Conservation (phyloP, 2,797 vertebrate species). For the Gallirallus australis region DNA sequence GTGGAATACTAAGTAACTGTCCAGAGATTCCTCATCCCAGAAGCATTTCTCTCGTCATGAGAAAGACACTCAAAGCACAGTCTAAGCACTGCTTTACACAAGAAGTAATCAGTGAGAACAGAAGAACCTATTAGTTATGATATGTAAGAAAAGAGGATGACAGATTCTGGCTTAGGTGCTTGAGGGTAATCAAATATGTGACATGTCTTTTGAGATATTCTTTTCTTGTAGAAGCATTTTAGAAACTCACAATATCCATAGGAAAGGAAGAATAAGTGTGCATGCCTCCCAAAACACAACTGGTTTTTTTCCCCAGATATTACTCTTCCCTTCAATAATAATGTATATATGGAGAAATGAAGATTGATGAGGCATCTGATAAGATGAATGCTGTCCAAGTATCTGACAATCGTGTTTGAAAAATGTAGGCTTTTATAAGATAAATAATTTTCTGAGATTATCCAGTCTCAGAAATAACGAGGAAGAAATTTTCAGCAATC, state of each 20-base stretch:
- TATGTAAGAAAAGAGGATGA: not conserved
- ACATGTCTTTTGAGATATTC: not conserved
- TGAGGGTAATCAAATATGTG: not conserved
- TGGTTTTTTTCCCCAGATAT: not conserved
- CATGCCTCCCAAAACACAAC: not conserved
- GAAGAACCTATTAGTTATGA: not conserved
- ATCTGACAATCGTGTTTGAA: not conserved
- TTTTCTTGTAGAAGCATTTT: not conserved
- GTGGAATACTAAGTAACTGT: not conserved
- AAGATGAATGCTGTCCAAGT: not conserved
- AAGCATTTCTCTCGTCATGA: not conserved
- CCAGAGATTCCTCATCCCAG: not conserved
- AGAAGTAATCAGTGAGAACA: not conserved
- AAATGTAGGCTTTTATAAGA: not conserved
- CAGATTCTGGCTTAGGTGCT: not conserved
- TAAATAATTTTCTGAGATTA: not conserved
- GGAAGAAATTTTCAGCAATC: not conserved
- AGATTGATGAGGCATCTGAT: not conserved
- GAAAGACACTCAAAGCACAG: not conserved
- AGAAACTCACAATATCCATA: not conserved
- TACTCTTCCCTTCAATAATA: not conserved
- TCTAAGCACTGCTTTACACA: not conserved
- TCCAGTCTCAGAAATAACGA: not conserved
- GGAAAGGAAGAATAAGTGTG: not conserved
- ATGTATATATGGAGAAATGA: not conserved